Percentiles rank a stretch among this genome's conserved stretches.
phyloP scores from a whole-genome alignment of 2,113 vertebrate species.

The Alexandromys fortis region DNA sequence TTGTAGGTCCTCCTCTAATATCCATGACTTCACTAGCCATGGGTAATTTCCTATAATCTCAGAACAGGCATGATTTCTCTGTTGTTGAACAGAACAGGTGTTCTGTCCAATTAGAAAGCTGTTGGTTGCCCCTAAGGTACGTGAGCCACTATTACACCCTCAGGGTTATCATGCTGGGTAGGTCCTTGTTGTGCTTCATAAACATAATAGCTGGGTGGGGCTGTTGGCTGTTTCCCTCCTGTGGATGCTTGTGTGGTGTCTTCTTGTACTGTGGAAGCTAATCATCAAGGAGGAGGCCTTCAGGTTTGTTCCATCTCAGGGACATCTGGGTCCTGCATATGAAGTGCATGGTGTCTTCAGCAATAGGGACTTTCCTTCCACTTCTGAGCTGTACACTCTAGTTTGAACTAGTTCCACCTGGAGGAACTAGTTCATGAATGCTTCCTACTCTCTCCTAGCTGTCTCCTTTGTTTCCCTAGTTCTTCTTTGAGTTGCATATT shows the following conservation, averaged over 20 bases:
- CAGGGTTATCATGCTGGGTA: neutral
- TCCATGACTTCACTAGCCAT: neutral
- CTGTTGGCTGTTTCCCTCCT: neutral
- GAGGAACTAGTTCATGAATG: constrained; percentile 2
- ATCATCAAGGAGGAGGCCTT: neutral
- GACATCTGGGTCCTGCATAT: neutral
- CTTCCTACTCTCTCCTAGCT: neutral
- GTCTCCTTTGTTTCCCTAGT: neutral
- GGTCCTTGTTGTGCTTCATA: neutral
- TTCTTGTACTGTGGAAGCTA: neutral
- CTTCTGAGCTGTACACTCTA: neutral
- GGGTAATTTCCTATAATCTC: neutral
- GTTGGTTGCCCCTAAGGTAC: neutral
- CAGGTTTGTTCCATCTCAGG: neutral
- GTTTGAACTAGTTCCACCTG: neutral
- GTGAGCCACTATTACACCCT: neutral
- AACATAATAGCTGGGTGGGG: neutral
- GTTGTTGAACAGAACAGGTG: neutral
- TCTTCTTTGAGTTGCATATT: neutral
- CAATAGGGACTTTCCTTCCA: neutral
- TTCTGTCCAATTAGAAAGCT: neutral
- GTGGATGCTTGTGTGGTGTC: neutral
- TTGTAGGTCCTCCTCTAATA: neutral
- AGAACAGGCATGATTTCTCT: neutral
- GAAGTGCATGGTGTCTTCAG: neutral